Base-by-base conservation (phyloP, 2,113 vertebrate genomes). In the Apistogramma diplotaenia region DNA sequence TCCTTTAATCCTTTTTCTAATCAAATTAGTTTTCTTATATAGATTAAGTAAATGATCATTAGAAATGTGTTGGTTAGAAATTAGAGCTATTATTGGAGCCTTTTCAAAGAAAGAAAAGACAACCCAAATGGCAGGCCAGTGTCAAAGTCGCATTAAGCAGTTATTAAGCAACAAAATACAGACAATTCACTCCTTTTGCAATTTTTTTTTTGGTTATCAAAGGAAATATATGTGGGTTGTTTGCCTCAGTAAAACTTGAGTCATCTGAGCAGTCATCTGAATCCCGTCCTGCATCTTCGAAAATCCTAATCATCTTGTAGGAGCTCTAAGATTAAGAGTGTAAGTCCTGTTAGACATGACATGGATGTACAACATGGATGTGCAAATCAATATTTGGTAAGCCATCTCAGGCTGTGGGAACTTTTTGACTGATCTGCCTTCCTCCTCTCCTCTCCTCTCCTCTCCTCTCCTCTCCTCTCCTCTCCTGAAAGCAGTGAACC, bases 341-440 rank as follows among this genome's bases (percentile, higher is more conserved):
- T 85, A 89, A 86, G 79, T 83, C 83, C 16, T 90, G 83, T 84
- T 62, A 35, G 49, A 90, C 88, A 89, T 61, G 75, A 83, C 67
- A 61, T 8, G 13, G 27, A 33, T 51, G 49, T 51, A 51, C 61
- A 25, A 43, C 61, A 65, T 43, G 35, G 79, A 85, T 82, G 72
- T 61, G 33, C 40, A 57, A 85, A 92, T 87, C 83, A 72, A 82
- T 85, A 81, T 85, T 65, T 79, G 74, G 62, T 84, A 84, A 89
- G 56, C 85, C 80, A 49, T 33, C 73, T 85, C 72, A 82, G 76
- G 77, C 83, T 84, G 62, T 37, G 61, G 65, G 71, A 84, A 90
- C 58, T 49, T 88, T 35, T 61, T 82, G 62, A 78, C 54, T 4
- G 37, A 78, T 74, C 40, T 70, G 40, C 9, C 62, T 4, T 62